Percentiles rank a stretch among this genome's conserved stretches.
Evolutionary conservation across 1,140 invertebrate genomes (phyloP).

Genomic region (Aradophagus sp.): DNA sequence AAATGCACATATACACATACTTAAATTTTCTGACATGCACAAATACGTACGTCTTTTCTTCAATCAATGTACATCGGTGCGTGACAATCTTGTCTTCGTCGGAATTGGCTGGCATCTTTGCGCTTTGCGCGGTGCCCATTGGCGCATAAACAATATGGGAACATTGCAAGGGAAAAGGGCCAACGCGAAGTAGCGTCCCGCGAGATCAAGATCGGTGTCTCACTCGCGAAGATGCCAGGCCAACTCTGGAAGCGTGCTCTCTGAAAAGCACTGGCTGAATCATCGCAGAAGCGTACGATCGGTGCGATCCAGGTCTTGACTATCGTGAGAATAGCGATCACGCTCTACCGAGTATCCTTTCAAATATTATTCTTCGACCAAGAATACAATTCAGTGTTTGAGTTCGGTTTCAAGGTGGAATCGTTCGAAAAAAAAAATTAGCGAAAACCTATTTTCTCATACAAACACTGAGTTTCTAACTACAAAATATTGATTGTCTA

Average conservation of each 20-base stretch:
- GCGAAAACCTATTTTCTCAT: no score
- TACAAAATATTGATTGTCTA: no score
- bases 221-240: slow-evolving; percentile 7
- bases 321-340: slow-evolving; percentile 4
- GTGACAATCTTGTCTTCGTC: slow-evolving; percentile 45
- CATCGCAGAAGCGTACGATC: slow-evolving; percentile 10
- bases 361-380: no score
- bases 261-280: slow-evolving; percentile 4
- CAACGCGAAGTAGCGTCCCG: slow-evolving; percentile 13
- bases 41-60: slow-evolving; percentile 42
- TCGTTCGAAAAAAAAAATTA: no score
- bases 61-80: slow-evolving; percentile 25
- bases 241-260: slow-evolving; percentile 1
- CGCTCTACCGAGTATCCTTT: neutral
- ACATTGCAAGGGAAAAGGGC: slow-evolving; percentile 27
- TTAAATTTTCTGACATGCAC: no score
- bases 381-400: no score
- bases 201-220: slow-evolving; percentile 39
- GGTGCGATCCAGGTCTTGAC: slow-evolving; percentile 8
- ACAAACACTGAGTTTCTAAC: no score
- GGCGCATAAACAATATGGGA: slow-evolving; percentile 59
- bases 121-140: slow-evolving; percentile 50
- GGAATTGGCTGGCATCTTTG: slow-evolving; percentile 58
- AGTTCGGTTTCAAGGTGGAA: no score
- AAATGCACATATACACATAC: no score